A percentile compares a stretch with the other conserved stretches of the same genome.
phyloP scores from a whole-genome alignment of 2,888 invertebrate genomes.

The Athripsodes cinereus region DNA sequence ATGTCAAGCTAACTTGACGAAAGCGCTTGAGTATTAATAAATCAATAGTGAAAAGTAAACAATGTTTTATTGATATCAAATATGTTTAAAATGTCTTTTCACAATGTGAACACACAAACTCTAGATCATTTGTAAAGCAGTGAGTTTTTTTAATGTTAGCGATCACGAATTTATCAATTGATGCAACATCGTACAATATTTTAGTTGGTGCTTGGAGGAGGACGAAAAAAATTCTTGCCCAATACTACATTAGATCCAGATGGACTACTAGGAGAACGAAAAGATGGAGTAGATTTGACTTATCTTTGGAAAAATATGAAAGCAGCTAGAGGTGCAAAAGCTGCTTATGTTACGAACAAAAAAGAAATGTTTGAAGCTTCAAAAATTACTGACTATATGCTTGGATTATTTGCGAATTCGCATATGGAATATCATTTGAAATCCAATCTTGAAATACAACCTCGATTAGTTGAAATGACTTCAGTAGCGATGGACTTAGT shows the following conservation, averaged over 20 bases:
- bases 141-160: too few species aligned
- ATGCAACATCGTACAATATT: too few species aligned
- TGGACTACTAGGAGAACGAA: conserved; percentile 43
- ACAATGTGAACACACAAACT: too few species aligned
- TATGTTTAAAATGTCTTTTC: too few species aligned
- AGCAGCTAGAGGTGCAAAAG: conserved; percentile 34
- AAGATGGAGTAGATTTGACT: conserved; percentile 61
- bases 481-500: conserved; percentile 56
- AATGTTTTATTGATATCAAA: too few species aligned
- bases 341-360: conserved; percentile 52
- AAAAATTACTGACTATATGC: conserved; percentile 45
- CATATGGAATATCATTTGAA: conserved; percentile 57
- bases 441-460: conserved; percentile 44
- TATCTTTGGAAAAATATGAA: conserved; percentile 57
- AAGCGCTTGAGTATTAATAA: too few species aligned
- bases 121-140: too few species aligned
- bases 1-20: too few species aligned
- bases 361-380: conserved; percentile 32
- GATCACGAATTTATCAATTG: too few species aligned
- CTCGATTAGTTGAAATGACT: conserved; percentile 63
- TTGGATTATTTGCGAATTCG: conserved; percentile 49
- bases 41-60: too few species aligned
- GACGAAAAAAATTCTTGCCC: conserved; percentile 61
- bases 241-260: conserved; percentile 45
- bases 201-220: conserved; percentile 70